A percentile compares a stretch with the other conserved stretches of the same genome.
These are phyloP conservation scores for Congeria kusceri DNA, from an alignment of 2,888 invertebrate genomes.

Conservation along the genomic window DNA sequence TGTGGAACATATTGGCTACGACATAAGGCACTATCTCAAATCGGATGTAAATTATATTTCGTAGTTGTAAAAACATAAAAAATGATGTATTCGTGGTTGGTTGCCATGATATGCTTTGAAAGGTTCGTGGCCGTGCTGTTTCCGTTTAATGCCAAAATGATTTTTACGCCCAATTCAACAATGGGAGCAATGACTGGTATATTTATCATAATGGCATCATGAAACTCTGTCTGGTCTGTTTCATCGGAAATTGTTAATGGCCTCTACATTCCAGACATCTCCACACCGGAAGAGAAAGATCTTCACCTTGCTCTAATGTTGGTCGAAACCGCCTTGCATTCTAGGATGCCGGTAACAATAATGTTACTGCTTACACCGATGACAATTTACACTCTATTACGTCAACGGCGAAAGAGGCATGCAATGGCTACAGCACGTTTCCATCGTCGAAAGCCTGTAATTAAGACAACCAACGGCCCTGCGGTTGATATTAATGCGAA, in stretches of 20 bases:
- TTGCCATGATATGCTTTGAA: slow-evolving; percentile 71
- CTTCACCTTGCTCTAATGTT: slow-evolving; percentile 48
- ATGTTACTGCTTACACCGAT: slow-evolving; percentile 62
- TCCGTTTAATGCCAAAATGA: slow-evolving; percentile 64
- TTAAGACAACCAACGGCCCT: too few species aligned
- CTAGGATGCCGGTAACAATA: slow-evolving; percentile 60
- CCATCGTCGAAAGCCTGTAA: too few species aligned
- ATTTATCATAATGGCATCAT: slow-evolving; percentile 53
- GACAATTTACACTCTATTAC: slow-evolving; percentile 51
- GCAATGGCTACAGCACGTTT: slow-evolving; percentile 7
- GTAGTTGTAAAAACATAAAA: slow-evolving; percentile 66
- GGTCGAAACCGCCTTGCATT: slow-evolving; percentile 59
- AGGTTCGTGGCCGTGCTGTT: slow-evolving; percentile 74
- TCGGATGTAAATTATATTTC: slow-evolving; percentile 71
- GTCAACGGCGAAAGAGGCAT: slow-evolving; percentile 24
- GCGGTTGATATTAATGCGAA: background rate
- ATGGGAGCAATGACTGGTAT: slow-evolving; percentile 45
- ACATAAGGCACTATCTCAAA: slow-evolving; percentile 63
- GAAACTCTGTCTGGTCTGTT: slow-evolving; percentile 68
- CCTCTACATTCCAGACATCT: slow-evolving; percentile 60
- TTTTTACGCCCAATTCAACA: slow-evolving; percentile 61
- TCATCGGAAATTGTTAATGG: slow-evolving; percentile 62
- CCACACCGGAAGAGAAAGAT: slow-evolving; percentile 40
- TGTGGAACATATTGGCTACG: slow-evolving; percentile 59
- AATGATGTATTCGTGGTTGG: slow-evolving; percentile 75